Evolutionary conservation across 2,888 invertebrate species (phyloP).

Genomic region (Yponomeuta evonymella): DNA sequence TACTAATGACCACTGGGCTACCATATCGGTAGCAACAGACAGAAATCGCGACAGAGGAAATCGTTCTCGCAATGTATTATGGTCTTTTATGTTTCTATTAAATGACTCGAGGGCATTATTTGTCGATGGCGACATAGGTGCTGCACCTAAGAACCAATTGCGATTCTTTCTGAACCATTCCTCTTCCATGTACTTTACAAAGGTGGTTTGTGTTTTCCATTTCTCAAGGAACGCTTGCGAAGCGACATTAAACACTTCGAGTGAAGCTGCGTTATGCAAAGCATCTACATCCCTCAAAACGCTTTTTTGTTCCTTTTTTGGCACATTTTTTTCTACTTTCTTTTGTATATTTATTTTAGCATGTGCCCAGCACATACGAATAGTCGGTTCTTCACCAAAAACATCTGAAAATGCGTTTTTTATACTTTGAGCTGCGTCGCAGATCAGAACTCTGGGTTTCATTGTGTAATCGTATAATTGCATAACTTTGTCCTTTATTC

Average conservation of each 20-base stretch:
- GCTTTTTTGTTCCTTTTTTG: constrained; percentile 18
- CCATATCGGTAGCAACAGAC: constrained; percentile 20
- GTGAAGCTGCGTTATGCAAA: constrained; percentile 20
- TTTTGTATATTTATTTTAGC: constrained; percentile 20
- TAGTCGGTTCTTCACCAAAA: constrained; percentile 18
- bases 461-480: constrained; percentile 17
- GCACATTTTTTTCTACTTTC: constrained; percentile 17
- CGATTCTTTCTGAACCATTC: constrained; percentile 21
- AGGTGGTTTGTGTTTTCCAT: constrained; percentile 19
- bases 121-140: constrained; percentile 18
- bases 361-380: constrained; percentile 22
- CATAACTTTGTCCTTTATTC: constrained; percentile 17
- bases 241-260: constrained; percentile 20
- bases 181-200: constrained; percentile 22
- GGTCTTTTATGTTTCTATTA: constrained; percentile 23
- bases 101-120: constrained; percentile 21
- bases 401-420: constrained; percentile 18
- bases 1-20: constrained; percentile 19
- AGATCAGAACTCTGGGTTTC: constrained; percentile 17
- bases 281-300: constrained; percentile 21
- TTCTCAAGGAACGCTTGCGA: constrained; percentile 17
- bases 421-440: constrained; percentile 18
- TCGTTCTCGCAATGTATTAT: constrained; percentile 19
- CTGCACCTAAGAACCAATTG: constrained; percentile 22
- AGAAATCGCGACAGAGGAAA: constrained; percentile 21